Evolutionary conservation across 2,888 invertebrate genomes (phyloP), one percentile per base, ranked within the genome.

Genomic region (Podotricha telesiphe): DNA sequence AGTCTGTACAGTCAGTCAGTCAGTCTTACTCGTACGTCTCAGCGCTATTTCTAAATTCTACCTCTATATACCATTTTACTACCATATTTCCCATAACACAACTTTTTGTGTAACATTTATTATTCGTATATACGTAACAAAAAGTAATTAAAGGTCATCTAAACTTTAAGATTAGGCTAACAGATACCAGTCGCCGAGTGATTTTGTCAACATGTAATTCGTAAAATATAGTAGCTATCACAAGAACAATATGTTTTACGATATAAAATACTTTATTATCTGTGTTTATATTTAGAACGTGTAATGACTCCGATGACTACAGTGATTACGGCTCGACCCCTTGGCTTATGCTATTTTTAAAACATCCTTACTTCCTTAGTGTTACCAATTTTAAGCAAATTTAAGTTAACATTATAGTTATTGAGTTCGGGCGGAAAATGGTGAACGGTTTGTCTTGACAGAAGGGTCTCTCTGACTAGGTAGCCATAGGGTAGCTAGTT

Each of bases 281-380:
- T 19, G 5, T 55, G 55, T 55, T 55, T 55, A 55, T 55, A 55
- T 55, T 37, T 55, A 55, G 55, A 4, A 37, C 55, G 55, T 55
- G 34, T 55, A 37, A 55, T 6, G 55, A 55, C 55, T 34, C 34
- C 34, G 55, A 55, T 34, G 55, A 37, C 11, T 55, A 34, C 34
- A 7, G 20, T 6, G 37, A 55, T 55, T 17, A 11, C 7, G 28
- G 28, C 28, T 17, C 55, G 55, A 55, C 55, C 19, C 17, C 55
- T 11, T 17, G 17, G 10, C 11, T 37, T 37, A 34, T 55, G 17
- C 34, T 55, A 37, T 55, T 37, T 34, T 55, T 19, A 55, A 37
- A 17, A 17, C 17, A 17, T 17, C 11, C 17, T 55, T 19, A 37
- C 11, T 55, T 55, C 55, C 55, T 55, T 55, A 37, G 17, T 17